phyloP scores from a whole-genome alignment of 2,888 invertebrate species.

The Caradrina kadenii region DNA sequence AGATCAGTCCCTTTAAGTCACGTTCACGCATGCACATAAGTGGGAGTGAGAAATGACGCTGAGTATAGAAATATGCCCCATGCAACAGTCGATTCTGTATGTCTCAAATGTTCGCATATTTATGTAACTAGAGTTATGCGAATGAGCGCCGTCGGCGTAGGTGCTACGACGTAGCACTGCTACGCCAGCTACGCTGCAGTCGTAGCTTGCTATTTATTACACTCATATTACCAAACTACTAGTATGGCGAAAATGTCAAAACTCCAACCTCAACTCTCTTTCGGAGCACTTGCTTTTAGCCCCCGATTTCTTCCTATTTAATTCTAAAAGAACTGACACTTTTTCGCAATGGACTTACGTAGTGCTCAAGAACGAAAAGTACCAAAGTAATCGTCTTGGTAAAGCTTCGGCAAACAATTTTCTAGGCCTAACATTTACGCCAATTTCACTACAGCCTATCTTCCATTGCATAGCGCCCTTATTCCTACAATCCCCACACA shows the following conservation, averaged over 20 bases:
- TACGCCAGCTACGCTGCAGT: neutral
- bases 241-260: too few relatives aligned
- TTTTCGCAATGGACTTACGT: neutral
- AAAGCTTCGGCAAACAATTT: neutral
- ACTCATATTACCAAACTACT: too few relatives aligned
- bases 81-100: neutral
- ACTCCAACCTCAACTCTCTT: too few relatives aligned
- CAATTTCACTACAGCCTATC: neutral
- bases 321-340: neutral
- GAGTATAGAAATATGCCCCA: neutral
- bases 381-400: neutral
- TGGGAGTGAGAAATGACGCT: neutral
- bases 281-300: too few relatives aligned
- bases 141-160: too few relatives aligned
- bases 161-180: conserved; percentile 29
- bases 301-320: too few relatives aligned
- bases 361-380: too few relatives aligned
- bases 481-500: neutral
- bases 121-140: neutral
- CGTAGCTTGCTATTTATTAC: neutral
- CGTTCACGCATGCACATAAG: conserved; percentile 22
- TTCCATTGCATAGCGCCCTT: neutral
- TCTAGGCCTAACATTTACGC: neutral
- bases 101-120: neutral
- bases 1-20: conserved; percentile 32